Percentiles rank a stretch among this genome's conserved stretches.
phyloP scores from a whole-genome alignment of 1,140 invertebrate genomes.

The Pygmarrhopalites habei region DNA sequence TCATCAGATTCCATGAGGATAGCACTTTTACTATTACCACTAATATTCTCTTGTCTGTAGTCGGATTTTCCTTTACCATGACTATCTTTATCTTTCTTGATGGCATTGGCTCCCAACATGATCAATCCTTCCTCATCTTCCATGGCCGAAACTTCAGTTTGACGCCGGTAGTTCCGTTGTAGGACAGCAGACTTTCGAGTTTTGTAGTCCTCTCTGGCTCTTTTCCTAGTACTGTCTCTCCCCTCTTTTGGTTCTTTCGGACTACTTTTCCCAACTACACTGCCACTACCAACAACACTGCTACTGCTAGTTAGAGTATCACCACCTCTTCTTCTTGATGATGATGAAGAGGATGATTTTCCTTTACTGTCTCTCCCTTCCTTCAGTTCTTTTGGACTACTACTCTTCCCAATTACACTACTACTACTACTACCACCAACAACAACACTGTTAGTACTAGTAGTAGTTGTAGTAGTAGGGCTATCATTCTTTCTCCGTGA shows the following conservation, averaged over 20 bases:
- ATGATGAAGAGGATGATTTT: neutral
- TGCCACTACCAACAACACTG: neutral
- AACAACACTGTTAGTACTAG: too few relatives aligned
- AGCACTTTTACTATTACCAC: neutral
- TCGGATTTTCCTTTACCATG: too few relatives aligned
- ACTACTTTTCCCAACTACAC: neutral
- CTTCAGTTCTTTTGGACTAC: constrained; percentile 4
- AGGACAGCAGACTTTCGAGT: constrained; percentile 18
- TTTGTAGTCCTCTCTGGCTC: constrained; percentile 11
- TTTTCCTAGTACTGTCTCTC: neutral
- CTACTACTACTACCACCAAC: too few relatives aligned
- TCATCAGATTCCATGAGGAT: neutral
- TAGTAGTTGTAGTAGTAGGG: too few relatives aligned
- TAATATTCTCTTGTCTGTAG: neutral
- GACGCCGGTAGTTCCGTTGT: constrained; percentile 28
- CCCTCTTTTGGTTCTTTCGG: constrained; percentile 6
- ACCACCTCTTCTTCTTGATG: too few relatives aligned
- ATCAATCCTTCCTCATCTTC: neutral
- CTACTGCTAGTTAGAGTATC: too few relatives aligned
- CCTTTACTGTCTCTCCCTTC: neutral
- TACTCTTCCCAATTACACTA: neutral
- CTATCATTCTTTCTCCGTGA: too few relatives aligned
- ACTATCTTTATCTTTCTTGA: neutral
- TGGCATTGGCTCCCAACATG: neutral
- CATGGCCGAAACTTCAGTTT: neutral